Percentiles rank a stretch among this genome's conserved stretches.
Evolutionary conservation across 92 coral and sea anemone species (phyloP).

Genomic region (Hydrozoanthus gracilis): DNA sequence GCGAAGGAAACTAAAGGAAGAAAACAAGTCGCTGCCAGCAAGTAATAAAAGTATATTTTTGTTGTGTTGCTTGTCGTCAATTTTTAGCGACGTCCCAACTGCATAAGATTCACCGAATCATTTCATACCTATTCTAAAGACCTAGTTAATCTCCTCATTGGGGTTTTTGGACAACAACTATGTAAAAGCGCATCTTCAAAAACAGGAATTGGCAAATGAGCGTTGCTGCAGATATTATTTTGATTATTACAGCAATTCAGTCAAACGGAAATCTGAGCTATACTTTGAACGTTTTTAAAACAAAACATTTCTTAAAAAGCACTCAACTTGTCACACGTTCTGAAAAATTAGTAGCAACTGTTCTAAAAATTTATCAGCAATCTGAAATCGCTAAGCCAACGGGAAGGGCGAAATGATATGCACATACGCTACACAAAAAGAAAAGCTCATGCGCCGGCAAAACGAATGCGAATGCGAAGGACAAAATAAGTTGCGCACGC

Average conservation of each 20-base stretch:
- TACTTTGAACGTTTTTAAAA: constrained; percentile 1
- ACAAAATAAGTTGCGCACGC: too few species aligned
- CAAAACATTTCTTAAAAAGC: neutral
- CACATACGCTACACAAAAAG: too few species aligned
- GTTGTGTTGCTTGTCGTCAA: neutral
- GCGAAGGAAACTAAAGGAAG: neutral
- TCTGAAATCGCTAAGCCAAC: too few species aligned
- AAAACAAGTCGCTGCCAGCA: constrained; percentile 1
- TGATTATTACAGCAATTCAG: neutral
- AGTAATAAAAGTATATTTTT: constrained; percentile 11
- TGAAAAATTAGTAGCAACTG: too few species aligned
- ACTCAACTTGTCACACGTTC: neutral
- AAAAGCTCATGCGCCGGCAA: too few species aligned
- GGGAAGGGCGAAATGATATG: too few species aligned
- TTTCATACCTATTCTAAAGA: neutral
- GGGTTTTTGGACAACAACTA: constrained; percentile 7
- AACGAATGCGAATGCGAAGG: too few species aligned
- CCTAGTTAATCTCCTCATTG: constrained; percentile 5
- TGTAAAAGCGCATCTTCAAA: constrained; percentile 6
- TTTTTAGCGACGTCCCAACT: constrained; percentile 5
- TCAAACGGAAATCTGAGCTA: neutral
- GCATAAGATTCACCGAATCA: neutral
- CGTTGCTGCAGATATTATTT: constrained; percentile 14
- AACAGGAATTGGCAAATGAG: neutral
- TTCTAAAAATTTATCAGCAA: too few species aligned